Percentiles rank a stretch among this genome's conserved stretches.
phyloP scores from a whole-genome alignment of 2,797 vertebrate species.

The Anguilla megastoma region DNA sequence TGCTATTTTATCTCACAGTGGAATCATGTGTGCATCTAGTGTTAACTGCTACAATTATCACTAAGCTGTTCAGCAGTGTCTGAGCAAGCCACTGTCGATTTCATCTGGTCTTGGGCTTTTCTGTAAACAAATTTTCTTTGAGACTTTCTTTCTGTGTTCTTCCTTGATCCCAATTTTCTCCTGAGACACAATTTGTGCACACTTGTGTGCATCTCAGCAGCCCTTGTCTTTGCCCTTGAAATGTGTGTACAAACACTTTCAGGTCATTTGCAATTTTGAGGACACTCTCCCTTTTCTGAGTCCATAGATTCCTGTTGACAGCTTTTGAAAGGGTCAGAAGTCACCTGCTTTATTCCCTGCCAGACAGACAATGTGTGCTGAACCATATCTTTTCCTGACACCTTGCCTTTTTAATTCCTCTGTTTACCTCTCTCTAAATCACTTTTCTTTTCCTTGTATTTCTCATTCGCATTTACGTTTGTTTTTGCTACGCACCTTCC shows the following conservation, averaged over 20 bases:
- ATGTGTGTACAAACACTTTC: conserved; percentile 10
- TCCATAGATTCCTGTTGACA: background rate
- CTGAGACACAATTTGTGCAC: background rate
- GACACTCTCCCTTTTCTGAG: background rate
- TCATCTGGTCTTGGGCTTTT: conserved; percentile 6
- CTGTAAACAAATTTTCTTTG: conserved; percentile 9
- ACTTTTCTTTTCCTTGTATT: background rate
- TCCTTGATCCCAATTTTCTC: conserved; percentile 10
- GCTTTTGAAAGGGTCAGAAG: conserved; percentile 11
- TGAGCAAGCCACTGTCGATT: background rate
- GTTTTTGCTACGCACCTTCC: background rate
- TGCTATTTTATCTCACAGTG: background rate
- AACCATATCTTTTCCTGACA: conserved; percentile 12
- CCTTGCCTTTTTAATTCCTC: background rate
- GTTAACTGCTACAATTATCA: background rate
- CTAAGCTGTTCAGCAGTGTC: background rate
- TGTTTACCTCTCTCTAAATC: background rate
- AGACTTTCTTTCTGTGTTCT: background rate
- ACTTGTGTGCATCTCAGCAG: background rate
- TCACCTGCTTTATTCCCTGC: conserved; percentile 12
- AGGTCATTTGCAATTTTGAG: conserved; percentile 17
- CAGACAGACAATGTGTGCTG: conserved; percentile 7
- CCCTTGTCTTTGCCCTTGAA: conserved; percentile 1
- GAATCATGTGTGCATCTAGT: background rate
- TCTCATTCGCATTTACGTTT: background rate